These are phyloP conservation scores for Corticium candelabrum DNA, from an alignment of 37 sponge, comb jelly and placozoan species.

Conservation along the genomic window DNA sequence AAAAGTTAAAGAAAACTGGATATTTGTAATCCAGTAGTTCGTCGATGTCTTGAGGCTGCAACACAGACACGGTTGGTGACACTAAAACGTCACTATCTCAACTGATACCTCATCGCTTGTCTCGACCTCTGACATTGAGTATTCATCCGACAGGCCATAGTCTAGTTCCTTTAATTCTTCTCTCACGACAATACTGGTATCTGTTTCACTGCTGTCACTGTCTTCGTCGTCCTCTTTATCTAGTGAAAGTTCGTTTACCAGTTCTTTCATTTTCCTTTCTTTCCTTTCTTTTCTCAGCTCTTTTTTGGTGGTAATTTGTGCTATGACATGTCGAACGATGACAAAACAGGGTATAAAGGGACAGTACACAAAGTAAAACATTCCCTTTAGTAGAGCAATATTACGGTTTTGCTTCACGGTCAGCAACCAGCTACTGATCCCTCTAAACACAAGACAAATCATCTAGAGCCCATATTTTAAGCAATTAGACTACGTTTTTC, in stretches of 20 bases:
- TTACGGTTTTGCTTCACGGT: not conserved
- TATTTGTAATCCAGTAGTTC: slow-evolving; percentile 42
- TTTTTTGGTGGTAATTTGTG: no score
- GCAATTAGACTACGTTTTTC: no score
- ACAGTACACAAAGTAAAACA: not conserved
- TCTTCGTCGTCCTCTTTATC: not conserved
- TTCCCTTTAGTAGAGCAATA: not conserved
- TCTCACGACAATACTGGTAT: no score
- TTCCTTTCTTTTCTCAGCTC: no score
- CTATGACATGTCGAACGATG: not conserved
- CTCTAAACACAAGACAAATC: not conserved
- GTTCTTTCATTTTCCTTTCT: no score
- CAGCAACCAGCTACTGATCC: not conserved
- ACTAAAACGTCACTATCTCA: no score
- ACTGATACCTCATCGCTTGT: not conserved
- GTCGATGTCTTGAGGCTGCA: slow-evolving; percentile 41
- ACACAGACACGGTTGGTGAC: no score
- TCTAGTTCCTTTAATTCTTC: not conserved
- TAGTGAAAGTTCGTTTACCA: no score
- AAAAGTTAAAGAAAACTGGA: slow-evolving; percentile 61
- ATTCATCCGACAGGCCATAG: not conserved
- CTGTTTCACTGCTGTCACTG: no score
- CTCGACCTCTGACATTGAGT: not conserved
- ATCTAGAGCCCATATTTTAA: no score
- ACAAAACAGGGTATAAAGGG: not conserved